These are phyloP conservation scores for Tinea trinotella DNA, from an alignment of 2,888 invertebrate genomes.

Conservation along the genomic window DNA sequence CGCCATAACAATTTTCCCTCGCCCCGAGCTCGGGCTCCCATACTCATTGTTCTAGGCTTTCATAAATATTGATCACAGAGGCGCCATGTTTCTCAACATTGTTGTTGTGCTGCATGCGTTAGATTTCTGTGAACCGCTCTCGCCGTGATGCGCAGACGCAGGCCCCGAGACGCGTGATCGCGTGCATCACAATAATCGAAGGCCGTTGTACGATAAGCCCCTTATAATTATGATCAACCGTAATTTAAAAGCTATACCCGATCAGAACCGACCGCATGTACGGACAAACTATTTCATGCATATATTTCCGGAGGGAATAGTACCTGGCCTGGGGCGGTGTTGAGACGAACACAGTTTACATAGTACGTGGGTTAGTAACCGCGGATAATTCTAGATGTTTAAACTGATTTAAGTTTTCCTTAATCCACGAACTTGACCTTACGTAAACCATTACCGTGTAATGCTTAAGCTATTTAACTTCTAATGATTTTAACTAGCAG, in stretches of 20 bases:
- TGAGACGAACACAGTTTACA: not conserved
- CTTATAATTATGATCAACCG: slow-evolving; percentile 42
- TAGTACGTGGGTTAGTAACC: slow-evolving; percentile 10
- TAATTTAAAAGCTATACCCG: slow-evolving; percentile 30
- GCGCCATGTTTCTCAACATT: slow-evolving; percentile 58
- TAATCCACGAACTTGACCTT: slow-evolving; percentile 14
- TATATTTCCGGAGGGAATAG: slow-evolving; percentile 26
- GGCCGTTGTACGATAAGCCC: slow-evolving; percentile 38
- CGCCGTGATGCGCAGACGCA: slow-evolving; percentile 33
- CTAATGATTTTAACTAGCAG: slow-evolving; percentile 49
- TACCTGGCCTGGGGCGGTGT: not conserved
- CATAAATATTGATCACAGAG: slow-evolving; percentile 48
- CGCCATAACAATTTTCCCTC: slow-evolving; percentile 45
- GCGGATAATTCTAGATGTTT: slow-evolving; percentile 1
- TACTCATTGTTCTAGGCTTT: slow-evolving; percentile 61
- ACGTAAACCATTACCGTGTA: slow-evolving; percentile 10
- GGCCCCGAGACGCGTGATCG: slow-evolving; percentile 18
- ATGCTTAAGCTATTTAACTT: slow-evolving; percentile 27
- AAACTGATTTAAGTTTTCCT: slow-evolving; percentile 13
- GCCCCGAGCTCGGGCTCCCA: slow-evolving; percentile 35
- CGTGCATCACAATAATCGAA: slow-evolving; percentile 23
- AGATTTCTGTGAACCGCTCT: slow-evolving; percentile 29
- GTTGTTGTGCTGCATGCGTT: slow-evolving; percentile 30
- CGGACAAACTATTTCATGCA: slow-evolving; percentile 40
- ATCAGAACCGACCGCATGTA: slow-evolving; percentile 35